These are phyloP conservation scores for Saxidomus purpurata DNA, from an alignment of 1,140 invertebrate genomes.

Conservation along the genomic window DNA sequence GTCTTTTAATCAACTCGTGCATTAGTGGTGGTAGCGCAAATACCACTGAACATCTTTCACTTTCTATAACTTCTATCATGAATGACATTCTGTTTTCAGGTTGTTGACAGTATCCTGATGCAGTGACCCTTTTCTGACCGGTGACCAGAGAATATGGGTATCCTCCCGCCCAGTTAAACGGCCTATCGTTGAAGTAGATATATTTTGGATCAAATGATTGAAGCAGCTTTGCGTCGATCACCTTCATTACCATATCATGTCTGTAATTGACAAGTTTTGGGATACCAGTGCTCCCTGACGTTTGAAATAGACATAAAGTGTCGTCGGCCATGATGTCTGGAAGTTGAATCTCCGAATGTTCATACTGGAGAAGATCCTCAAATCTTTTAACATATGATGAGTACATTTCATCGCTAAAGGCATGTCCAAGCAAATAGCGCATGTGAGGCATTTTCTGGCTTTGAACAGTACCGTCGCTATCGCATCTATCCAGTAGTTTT, in stretches of 20 bases:
- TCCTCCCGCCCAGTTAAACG: conserved; percentile 31
- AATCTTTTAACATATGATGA: not conserved
- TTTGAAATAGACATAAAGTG: not conserved
- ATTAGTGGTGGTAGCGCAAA: not conserved
- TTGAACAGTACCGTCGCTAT: not conserved
- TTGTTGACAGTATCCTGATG: not conserved
- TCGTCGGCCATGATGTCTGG: not conserved
- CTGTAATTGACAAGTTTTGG: not conserved
- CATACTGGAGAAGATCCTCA: not conserved
- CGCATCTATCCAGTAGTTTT: not conserved
- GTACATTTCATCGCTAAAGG: no score
- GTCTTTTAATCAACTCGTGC: not conserved
- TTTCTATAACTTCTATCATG: not conserved
- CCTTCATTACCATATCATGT: not conserved
- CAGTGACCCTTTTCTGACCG: not conserved
- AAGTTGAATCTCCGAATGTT: not conserved
- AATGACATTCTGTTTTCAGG: not conserved
- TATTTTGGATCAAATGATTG: not conserved
- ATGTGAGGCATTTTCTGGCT: not conserved
- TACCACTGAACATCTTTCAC: not conserved
- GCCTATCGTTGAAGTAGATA: not conserved
- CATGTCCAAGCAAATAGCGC: not conserved
- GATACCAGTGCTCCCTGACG: not conserved
- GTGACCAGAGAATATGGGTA: not conserved
- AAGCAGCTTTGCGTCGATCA: no score